Conservation (phyloP, 2,888 invertebrate species). For the Labia minor region DNA sequence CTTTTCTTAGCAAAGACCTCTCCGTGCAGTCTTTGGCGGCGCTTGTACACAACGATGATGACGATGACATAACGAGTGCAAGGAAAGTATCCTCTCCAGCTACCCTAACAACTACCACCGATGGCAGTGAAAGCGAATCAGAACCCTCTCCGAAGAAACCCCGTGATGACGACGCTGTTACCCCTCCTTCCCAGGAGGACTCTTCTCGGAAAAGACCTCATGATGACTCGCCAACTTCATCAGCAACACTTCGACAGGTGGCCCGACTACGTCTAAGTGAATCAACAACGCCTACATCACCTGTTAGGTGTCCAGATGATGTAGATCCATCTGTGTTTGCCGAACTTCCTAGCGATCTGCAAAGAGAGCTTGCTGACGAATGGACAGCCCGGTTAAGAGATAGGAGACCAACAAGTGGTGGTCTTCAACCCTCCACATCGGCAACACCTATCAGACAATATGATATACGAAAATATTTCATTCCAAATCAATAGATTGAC, state of each 20-base stretch:
- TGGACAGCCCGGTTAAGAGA: constrained; percentile 38
- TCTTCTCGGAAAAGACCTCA: background rate
- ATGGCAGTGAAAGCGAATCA: constrained; percentile 52
- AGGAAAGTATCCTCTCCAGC: background rate
- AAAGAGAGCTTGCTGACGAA: constrained; percentile 59
- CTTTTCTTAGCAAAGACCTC: constrained; percentile 63
- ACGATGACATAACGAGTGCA: background rate
- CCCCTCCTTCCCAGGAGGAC: constrained; percentile 29
- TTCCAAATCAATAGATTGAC: background rate
- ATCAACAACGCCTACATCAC: constrained; percentile 39
- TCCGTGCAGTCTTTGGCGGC: constrained; percentile 56
- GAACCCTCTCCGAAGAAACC: constrained; percentile 69
- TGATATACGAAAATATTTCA: background rate
- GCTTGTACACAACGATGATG: constrained; percentile 15
- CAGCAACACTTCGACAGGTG: background rate
- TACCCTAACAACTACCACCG: constrained; percentile 40
- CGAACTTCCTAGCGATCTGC: constrained; percentile 58
- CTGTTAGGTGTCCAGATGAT: constrained; percentile 48
- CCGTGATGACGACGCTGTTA: constrained; percentile 49
- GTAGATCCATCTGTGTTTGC: constrained; percentile 58
- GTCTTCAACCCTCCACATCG: background rate
- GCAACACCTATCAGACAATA: background rate
- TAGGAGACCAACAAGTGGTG: background rate
- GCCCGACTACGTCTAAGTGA: constrained; percentile 41
- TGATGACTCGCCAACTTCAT: background rate